Evolutionary conservation across 2,888 invertebrate genomes (phyloP), one percentile per base, ranked within the genome.

Genomic region (Meiosimyza platycephala): DNA sequence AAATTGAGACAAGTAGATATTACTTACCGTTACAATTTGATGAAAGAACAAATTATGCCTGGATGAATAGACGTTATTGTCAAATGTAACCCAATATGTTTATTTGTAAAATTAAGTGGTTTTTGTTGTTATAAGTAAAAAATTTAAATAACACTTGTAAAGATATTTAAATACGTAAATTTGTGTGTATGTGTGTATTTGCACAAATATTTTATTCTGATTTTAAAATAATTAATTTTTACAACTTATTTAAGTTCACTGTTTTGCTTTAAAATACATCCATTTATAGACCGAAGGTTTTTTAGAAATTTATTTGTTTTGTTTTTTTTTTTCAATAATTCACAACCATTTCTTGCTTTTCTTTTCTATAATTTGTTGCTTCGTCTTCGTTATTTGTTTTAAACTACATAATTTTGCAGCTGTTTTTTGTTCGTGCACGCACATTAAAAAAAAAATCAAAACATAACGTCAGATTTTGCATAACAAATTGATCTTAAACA

Each of bases 331-430:
- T 52, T 33, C 11, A 52, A 72, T 40, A 15, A 33, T 66, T 33
- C 48, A 57, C 57, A 67, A 55, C 28, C 67, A 18, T 59, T 64
- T 63, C 4, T 60, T 72, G n/a, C 63, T 60, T 52, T 62, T 18
- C 28, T 60, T 28, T 15, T 13, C 13, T 51, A 47, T 66, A 54
- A 33, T 54, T 67, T 4, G 4, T 4, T 28, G 2, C 4, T 28
- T 65, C 22, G 6, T 51, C 51, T 65, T 28, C 18, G 16, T 57
- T 57, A 57, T 28, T 28, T 57, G 57, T 57, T 22, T 57, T 57
- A 57, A 57, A 57, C 4, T 57, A n/a, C n/a, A n/a, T n/a, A 22
- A 57, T 28, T 57, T 22, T 57, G 13, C 12, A n/a, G 28, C 28
- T 57, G 12, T 11, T 57, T 18, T 4, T 57, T 57, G 1, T 57